Percentiles rank a stretch among this genome's conserved stretches.
Conservation (phyloP, 2,888 invertebrate genomes). For the Clistopyga incitator region DNA sequence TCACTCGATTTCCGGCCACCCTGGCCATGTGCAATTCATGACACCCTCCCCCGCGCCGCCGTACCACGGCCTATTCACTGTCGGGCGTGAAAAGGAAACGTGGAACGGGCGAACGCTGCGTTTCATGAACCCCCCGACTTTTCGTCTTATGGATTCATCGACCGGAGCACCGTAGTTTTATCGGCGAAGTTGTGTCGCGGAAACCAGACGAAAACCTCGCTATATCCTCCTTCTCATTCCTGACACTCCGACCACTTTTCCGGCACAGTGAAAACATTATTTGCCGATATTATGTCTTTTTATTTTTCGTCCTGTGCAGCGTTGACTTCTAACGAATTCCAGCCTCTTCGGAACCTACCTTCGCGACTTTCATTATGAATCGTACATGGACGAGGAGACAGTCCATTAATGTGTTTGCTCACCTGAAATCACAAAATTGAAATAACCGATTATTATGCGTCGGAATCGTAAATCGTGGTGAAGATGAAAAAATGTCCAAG, state of each 20-base stretch:
- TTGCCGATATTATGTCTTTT: not conserved
- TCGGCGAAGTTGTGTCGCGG: not conserved
- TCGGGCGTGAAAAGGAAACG: not conserved
- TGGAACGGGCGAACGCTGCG: not conserved
- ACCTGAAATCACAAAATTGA: slow-evolving; percentile 60
- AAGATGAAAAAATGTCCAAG: not conserved
- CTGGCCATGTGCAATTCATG: slow-evolving; percentile 6
- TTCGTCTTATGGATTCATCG: slow-evolving; percentile 30
- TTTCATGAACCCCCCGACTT: not conserved
- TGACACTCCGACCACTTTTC: not conserved
- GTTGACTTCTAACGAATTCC: not conserved
- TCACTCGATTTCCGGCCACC: slow-evolving; percentile 52
- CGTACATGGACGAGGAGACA: not conserved
- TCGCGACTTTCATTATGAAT: not conserved
- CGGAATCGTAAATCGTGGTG: not conserved
- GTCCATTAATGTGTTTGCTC: slow-evolving; percentile 23
- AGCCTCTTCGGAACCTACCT: slow-evolving; percentile 41
- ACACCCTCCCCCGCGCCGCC: not conserved
- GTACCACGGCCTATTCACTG: slow-evolving; percentile 24
- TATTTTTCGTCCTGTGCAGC: not conserved
- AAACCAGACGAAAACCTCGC: too few relatives aligned
- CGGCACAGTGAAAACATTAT: not conserved
- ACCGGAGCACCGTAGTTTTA: not conserved
- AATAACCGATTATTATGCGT: slow-evolving; percentile 22
- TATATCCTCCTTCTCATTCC: not conserved